phyloP scores from a whole-genome alignment of 1,140 invertebrate species.

The Drosophila paulistorum region DNA sequence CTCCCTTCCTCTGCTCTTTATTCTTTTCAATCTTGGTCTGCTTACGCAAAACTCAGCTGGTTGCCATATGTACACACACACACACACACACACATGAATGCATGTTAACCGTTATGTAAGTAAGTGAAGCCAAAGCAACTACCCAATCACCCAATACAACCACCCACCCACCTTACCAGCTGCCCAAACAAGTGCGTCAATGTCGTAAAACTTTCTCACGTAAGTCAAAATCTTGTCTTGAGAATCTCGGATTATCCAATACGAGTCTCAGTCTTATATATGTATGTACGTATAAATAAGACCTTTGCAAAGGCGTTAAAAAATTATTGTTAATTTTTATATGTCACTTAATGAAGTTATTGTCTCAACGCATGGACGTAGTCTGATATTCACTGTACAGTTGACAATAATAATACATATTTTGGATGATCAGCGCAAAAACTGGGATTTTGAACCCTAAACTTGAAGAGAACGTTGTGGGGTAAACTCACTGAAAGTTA shows the following conservation, averaged over 20 bases:
- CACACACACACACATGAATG: constrained; percentile 1
- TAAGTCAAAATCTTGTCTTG: constrained; percentile 67
- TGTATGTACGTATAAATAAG: not conserved
- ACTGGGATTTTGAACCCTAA: too few relatives aligned
- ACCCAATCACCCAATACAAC: constrained; percentile 13
- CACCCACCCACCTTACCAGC: constrained; percentile 25
- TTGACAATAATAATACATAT: too few relatives aligned
- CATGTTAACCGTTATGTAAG: constrained; percentile 55
- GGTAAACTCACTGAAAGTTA: not conserved
- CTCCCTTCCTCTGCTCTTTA: too few relatives aligned
- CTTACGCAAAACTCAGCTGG: constrained; percentile 73
- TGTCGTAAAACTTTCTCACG: constrained; percentile 75
- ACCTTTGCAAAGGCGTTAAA: constrained; percentile 6
- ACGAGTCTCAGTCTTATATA: constrained; percentile 18
- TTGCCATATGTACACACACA: constrained; percentile 23
- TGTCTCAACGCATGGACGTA: constrained; percentile 7
- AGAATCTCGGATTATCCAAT: constrained; percentile 38
- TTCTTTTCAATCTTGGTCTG: constrained; percentile 33
- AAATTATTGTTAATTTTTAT: constrained; percentile 18
- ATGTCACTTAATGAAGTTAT: constrained; percentile 20
- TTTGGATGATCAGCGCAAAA: too few relatives aligned
- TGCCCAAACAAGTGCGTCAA: constrained; percentile 60
- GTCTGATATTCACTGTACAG: not conserved
- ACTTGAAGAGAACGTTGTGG: not conserved
- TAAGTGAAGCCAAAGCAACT: constrained; percentile 18